These are phyloP conservation scores for Thalassophryne amazonica DNA, from an alignment of 2,797 vertebrate genomes.

Conservation along the genomic window DNA sequence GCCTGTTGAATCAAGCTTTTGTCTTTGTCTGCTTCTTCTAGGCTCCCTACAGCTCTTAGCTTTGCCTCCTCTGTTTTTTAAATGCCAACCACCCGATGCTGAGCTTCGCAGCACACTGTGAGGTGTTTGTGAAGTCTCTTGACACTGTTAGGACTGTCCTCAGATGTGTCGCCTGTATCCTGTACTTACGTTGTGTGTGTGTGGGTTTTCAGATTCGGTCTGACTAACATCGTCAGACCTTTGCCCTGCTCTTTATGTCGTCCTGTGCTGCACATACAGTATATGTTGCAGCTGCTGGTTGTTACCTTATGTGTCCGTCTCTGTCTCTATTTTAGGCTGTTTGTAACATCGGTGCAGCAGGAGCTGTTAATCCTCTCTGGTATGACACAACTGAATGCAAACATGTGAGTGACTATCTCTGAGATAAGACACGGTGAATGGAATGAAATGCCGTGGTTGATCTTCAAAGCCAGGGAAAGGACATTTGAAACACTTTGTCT, in stretches of 20 bases:
- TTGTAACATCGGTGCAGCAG: conserved; percentile 38
- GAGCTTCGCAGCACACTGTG: background rate
- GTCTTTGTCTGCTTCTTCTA: conserved; percentile 19
- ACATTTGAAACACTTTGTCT: background rate
- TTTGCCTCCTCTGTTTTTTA: conserved; percentile 5
- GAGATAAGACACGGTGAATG: background rate
- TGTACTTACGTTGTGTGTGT: conserved; percentile 2
- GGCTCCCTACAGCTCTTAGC: background rate
- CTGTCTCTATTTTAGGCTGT: conserved; percentile 72
- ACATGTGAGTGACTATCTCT: conserved; percentile 1
- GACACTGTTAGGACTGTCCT: background rate
- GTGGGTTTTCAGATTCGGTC: conserved; percentile 2
- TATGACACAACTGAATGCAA: conserved; percentile 55
- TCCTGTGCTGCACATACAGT: conserved; percentile 9
- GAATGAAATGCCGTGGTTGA: background rate
- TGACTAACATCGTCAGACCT: conserved; percentile 24
- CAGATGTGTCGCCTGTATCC: conserved; percentile 2
- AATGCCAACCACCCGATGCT: background rate
- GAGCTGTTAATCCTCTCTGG: conserved; percentile 44
- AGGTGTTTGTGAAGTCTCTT: conserved; percentile 8
- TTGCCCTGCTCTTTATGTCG: conserved; percentile 31
- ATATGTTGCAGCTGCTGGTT: conserved; percentile 53
- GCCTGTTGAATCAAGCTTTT: conserved; percentile 28
- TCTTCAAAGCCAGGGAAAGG: background rate
- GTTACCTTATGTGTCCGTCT: conserved; percentile 54